Base-by-base conservation (phyloP, 2,888 invertebrate species). In the Amblyjoppa proteus region DNA sequence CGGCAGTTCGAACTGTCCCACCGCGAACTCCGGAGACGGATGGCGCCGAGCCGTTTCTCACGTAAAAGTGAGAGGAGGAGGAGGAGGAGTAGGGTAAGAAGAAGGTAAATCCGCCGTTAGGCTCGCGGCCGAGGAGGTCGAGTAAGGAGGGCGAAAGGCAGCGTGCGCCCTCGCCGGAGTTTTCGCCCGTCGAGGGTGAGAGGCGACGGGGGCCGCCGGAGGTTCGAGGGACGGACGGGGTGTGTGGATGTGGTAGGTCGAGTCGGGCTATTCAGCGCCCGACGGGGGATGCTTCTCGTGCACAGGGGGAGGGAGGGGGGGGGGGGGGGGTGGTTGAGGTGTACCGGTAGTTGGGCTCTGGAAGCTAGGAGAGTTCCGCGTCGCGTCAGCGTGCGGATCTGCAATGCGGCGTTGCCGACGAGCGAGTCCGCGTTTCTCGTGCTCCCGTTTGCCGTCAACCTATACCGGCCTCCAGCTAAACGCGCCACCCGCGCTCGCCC, bases 341-440 rank as follows among this genome's bases (percentile, higher is more conserved):
- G 5, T n/a, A 51, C 51, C 51, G 51, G 51, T 51, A 51, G 38
- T 38, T 9, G 38, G 38, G 38, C 38, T 64, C 31, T 31, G 20
- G 58, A 68, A 61, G 41, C 53, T 31, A 41, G 68, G 77, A 58
- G 64, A 79, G 83, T 85, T 83, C 80, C 82, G 91, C 90, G 89
- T 90, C 91, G 90, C 92, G 92, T 92, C 91, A 92, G 91, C 92
- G 90, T 91, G 90, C 89, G 91, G 92, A 93, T 93, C 93, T 92
- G 93, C 93, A 94, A 93, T 94, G 93, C 93, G 93, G 93, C 92
- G 93, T 91, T 92, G 92, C 93, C 92, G 91, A 88, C 89, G 90
- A 89, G 89, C 75, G 75, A 71, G 79, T 82, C 78, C 85, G 69
- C 53, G 58, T 64, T 58, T 56, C 75, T 56, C 38, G 77, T 82